Evolutionary conservation across 2,888 invertebrate species (phyloP), one percentile per base, ranked within the genome.

Genomic region (Eupelmus urozonus): DNA sequence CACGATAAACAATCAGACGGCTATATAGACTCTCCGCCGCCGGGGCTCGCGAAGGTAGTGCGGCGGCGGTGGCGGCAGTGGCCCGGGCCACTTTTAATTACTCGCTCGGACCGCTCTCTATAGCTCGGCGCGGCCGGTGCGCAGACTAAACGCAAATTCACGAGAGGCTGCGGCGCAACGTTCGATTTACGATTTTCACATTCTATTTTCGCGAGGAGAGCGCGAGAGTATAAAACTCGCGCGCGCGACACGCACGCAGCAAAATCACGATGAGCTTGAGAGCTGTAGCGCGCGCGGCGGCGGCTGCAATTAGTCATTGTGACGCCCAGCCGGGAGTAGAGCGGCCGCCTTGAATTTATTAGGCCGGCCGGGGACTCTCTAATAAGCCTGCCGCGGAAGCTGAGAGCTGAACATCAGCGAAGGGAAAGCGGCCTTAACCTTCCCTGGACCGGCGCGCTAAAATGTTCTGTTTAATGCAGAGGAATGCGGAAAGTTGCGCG

Each of bases 271-370:
- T 34, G 34, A 13, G 16, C 11, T 49, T 7, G 29, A 7, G 20
- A 11, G 20, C 9, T 40, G 18, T 5, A 42, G 9, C 13, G 45
- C 45, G 27, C 42, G 53, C 18, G 27, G 42, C 40, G 40, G n/a
- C n/a, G n/a, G n/a, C n/a, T 5, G 27, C 72, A 63, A 73, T 73
- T 73, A 63, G 72, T 73, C 72, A 73, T 73, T 73, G 72, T 63
- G 72, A 73, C 72, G 72, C 72, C 53, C 7, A 27, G 42, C 25
- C n/a, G 11, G 34, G n/a, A 34, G 5, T 34, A 34, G 34, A 27
- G 27, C 16, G 49, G 49, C 27, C 25, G 45, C 57, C 55, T 51
- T 40, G 60, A 62, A 72, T 72, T 62, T 62, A 62, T 72, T 62
- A 20, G 71, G 51, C 34, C 34, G 9, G 9, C 5, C 34, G 29